Percentiles rank a stretch among this genome's conserved stretches.
These are phyloP conservation scores for Motacilla tschutschensis DNA, from an alignment of 2,113 vertebrate genomes.

Conservation along the genomic window DNA sequence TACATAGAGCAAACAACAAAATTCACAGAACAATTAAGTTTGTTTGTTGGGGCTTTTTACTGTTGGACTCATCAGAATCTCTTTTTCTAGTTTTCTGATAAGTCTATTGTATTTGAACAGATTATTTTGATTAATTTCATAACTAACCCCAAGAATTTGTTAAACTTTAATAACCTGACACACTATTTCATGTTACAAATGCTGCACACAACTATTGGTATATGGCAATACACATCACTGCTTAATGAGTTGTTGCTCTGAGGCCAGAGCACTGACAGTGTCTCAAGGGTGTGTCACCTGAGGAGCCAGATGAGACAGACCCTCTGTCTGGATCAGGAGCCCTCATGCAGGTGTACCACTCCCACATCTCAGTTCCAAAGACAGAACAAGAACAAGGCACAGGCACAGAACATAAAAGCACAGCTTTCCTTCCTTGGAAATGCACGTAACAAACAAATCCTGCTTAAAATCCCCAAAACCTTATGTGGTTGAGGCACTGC, in stretches of 20 bases:
- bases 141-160: neutral
- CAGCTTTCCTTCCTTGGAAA: neutral
- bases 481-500: neutral
- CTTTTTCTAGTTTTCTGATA: neutral
- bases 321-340: neutral
- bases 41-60: neutral
- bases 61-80: neutral
- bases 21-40: neutral
- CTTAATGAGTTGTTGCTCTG: neutral
- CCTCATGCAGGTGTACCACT: neutral
- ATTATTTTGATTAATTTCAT: neutral
- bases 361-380: neutral
- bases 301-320: neutral
- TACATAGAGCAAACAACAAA: neutral
- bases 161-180: neutral
- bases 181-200: neutral
- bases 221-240: neutral
- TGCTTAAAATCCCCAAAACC: neutral
- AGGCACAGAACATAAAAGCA: neutral
- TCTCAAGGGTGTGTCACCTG: neutral
- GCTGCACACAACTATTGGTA: neutral
- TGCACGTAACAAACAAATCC: neutral
- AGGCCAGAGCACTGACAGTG: rapidly evolving
- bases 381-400: neutral
- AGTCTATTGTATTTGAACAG: neutral